phyloP scores from a whole-genome alignment of 1,140 invertebrate species.

The Leptinotarsa defecta region DNA sequence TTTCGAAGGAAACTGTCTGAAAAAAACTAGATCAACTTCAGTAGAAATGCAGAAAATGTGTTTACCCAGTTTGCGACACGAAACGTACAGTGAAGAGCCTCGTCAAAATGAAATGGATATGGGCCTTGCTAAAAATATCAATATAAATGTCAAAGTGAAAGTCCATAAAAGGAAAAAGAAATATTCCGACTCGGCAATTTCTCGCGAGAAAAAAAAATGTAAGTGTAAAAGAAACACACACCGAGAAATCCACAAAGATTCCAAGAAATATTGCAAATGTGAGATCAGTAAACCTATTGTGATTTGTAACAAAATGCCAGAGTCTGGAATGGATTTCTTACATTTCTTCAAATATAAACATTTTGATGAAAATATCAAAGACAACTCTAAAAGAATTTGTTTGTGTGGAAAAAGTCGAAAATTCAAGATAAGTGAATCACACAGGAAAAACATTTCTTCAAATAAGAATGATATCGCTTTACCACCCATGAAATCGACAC shows the following conservation, averaged over 20 bases:
- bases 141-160: conserved; percentile 14
- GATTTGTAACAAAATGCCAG: not conserved
- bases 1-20: too few relatives aligned
- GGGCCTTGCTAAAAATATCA: not conserved
- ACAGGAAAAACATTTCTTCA: too few relatives aligned
- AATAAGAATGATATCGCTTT: too few relatives aligned
- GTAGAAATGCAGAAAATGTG: too few relatives aligned
- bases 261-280: not conserved
- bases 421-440: too few relatives aligned
- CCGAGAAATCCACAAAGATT: not conserved
- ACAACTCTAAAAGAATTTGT: too few relatives aligned
- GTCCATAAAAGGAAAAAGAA: conserved; percentile 8
- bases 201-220: not conserved
- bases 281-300: conserved; percentile 1
- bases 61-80: too few relatives aligned
- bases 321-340: not conserved
- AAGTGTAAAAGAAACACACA: conserved; percentile 7
- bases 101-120: not conserved
- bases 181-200: not conserved
- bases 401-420: too few relatives aligned
- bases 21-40: too few relatives aligned
- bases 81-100: not conserved
- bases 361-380: not conserved
- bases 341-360: not conserved
- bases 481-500: too few relatives aligned